Conservation (phyloP, 2,113 vertebrate species). For the Serinus canaria region DNA sequence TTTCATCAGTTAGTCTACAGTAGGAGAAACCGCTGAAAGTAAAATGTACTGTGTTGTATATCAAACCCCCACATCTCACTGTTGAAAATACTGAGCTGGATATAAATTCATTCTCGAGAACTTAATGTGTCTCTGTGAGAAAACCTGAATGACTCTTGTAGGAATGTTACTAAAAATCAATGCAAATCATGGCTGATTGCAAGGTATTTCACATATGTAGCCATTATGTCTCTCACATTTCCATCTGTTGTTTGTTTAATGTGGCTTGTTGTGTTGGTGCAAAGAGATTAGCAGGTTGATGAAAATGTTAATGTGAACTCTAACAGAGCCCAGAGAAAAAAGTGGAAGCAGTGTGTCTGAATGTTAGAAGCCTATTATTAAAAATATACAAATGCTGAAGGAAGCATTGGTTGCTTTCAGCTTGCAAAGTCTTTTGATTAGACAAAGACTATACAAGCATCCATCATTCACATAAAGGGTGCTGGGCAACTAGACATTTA, state of each 20-base stretch:
- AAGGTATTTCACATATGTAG: neutral
- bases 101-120: neutral
- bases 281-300: neutral
- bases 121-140: neutral
- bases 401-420: neutral
- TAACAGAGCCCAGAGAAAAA: neutral
- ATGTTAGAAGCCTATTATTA: neutral
- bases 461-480: neutral
- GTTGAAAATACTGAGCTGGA: neutral
- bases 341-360: neutral
- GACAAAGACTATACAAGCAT: neutral
- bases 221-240: neutral
- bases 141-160: neutral
- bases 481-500: neutral
- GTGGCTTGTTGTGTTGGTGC: neutral
- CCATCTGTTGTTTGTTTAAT: slow-evolving; percentile 28
- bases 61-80: neutral
- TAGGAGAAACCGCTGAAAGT: neutral
- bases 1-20: neutral
- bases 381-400: neutral
- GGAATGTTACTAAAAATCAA: neutral
- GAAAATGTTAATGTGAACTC: neutral
- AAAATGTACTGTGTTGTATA: neutral
- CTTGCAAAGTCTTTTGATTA: neutral
- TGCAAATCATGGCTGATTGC: neutral